Evolutionary conservation across 2,113 vertebrate species (phyloP).

Genomic region (Neolamprologus hecqui): DNA sequence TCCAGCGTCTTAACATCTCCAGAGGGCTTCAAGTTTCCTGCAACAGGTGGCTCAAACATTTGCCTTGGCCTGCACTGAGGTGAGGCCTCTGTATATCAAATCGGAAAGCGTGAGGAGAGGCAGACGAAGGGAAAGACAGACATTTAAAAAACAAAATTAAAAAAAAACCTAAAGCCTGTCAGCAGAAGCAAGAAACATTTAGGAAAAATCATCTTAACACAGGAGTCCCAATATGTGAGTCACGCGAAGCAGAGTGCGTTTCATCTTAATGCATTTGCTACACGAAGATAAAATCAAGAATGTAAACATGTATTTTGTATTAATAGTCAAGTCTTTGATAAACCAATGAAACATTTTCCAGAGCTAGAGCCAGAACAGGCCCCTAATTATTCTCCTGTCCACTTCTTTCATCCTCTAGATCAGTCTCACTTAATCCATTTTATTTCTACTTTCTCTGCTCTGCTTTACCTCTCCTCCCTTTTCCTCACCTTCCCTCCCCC

Average conservation of each 20-base stretch:
- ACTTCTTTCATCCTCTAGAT: background rate
- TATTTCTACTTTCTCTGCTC: background rate
- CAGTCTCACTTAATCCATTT: slow-evolving; percentile 10
- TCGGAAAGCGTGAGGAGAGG: slow-evolving; percentile 39
- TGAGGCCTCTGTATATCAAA: slow-evolving; percentile 71
- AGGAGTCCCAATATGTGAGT: background rate
- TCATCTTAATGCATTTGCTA: slow-evolving; percentile 3
- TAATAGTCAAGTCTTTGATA: slow-evolving; percentile 26
- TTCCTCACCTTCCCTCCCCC: slow-evolving; percentile 22
- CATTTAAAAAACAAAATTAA: background rate
- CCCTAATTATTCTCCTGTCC: background rate
- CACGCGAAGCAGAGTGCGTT: background rate
- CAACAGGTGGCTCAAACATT: slow-evolving; percentile 81
- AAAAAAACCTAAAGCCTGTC: background rate
- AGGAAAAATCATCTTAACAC: background rate
- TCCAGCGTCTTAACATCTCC: slow-evolving; percentile 53
- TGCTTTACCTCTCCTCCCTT: background rate
- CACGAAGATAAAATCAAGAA: slow-evolving; percentile 21
- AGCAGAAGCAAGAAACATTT: background rate
- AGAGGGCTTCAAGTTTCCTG: slow-evolving; percentile 72
- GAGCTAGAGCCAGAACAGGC: background rate
- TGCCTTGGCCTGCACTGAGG: slow-evolving; percentile 71
- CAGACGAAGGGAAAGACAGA: slow-evolving; percentile 21
- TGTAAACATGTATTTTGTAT: slow-evolving; percentile 39
- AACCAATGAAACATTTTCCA: slow-evolving; percentile 46